Evolutionary conservation across 2,113 vertebrate genomes (phyloP), one percentile per base, ranked within the genome.

Genomic region (Calidris pygmaea): DNA sequence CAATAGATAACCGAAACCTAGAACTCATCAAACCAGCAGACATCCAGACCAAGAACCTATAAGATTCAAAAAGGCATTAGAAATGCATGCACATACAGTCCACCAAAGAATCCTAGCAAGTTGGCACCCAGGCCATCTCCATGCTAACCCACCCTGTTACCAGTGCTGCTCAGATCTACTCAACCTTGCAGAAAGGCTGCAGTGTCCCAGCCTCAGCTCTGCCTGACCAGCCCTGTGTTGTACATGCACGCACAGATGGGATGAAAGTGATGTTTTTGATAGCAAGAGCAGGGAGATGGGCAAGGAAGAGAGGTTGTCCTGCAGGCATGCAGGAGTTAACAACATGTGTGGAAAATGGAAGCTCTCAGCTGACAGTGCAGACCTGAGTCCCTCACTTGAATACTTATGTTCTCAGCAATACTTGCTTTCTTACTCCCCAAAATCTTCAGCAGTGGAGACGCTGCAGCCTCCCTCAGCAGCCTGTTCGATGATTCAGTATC

Each of bases 231-330:
- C 72, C 71, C 58, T 13, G 29, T 7, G 17, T 14, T 6, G 4
- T 5, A 22, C 3, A 0, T 6, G 39, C 35, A 39, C 29, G 14
- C 47, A 9, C 2, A 45, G 39, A 5, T 7, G 26, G 55, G 75
- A 53, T 59, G 27, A 47, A 58, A 71, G 16, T 5, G 20, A 74
- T 73, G 30, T 0, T n/a, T 79, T 8, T 34, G 30, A 71, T 19
- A n/a, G 37, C 76, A 76, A 79, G 14, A 32, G 14, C 29, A 68
- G 37, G n/a, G 26, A 89, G 37, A 41, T 29, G 29, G n/a, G 29
- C 41, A 72, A 30, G 48, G 53, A 55, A 58, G 16, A 72, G 32
- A 65, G 47, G 14, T 2, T 50, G n/a, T 87, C 19, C 78, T 56
- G 50, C 70, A 70, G 48, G 37, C 35, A 41, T 6, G 52, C 68